Evolutionary conservation across 1,140 invertebrate species (phyloP), one percentile per base, ranked within the genome.

Genomic region (Asbolus verrucosus): DNA sequence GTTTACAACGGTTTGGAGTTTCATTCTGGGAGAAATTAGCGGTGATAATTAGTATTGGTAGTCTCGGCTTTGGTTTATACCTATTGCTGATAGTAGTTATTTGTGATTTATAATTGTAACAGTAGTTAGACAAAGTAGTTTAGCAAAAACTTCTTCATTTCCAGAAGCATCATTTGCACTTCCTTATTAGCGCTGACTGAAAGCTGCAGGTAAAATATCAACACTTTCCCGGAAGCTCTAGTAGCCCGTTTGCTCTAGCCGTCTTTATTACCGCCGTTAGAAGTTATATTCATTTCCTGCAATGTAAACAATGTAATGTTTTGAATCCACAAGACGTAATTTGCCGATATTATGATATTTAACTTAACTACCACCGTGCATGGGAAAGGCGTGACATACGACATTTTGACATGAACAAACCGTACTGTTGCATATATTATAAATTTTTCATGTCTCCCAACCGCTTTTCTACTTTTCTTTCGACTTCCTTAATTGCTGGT

Each of bases 291-390:
- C 46, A 54, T 54, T 54, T 54, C 46, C 46, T 54, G 24, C 46
- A 54, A 54, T 54, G 46, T 54, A 54, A 54, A 54, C 46, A 54
- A n/a, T 27, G 46, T 54, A 54, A 54, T 54, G 46, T 54, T 54
- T 54, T 27, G 21, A 54, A 54, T 54, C 27, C 46, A 54, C 46
- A 54, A 54, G 46, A 54, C 27, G 46, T 54, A 27, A 54, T 54
- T 54, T 54, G 2, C 21, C 46, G 46, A 54, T 54, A 54, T 54
- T 31, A 27, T 54, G 46, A 54, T 54, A 54, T 54, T 54, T 54
- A 54, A 24, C 46, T 54, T 54, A 54, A 54, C 46, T 54, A 21
- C 46, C 46, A 27, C n/a, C 21, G 11, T 24, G 46, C 46, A 54
- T 21, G 46, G 19, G 46, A 54, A 54, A 54, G n/a, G 46, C 46